Evolutionary conservation across 64 coral and sea anemone genomes (phyloP), one percentile per base, ranked within the genome.

Genomic region (Hydrozoanthus tunicans): DNA sequence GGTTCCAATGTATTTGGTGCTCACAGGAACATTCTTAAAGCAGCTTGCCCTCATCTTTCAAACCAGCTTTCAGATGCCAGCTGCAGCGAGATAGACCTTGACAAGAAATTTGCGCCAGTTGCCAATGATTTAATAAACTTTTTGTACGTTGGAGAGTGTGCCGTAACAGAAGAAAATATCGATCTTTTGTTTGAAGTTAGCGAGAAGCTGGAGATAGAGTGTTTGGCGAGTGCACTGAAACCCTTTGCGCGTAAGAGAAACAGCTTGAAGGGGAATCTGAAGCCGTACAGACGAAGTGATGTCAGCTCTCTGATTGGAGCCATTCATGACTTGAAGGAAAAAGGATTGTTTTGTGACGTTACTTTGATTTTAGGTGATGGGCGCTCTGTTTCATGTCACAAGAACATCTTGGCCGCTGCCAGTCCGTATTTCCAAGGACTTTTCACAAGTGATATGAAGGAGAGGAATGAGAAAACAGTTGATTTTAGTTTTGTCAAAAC

Each of bases 401-500:
- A 73, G 84, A 88, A 88, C 84, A 51, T 88, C 74, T 62, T 88
- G 67, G 84, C 84, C 59, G 84, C 84, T 61, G 68, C 84, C 27
- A 88, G 84, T 12, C 84, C 84, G 11, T 88, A 88, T 59, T 88
- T 88, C 68, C 27, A 88, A 74, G 84, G 84, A 6, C 84, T 88
- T 74, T 88, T 88, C 69, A 88, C 84, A 51, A 88, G 84, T 74
- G 51, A 88, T 73, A 88, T 88, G 84, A 88, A 4, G 61, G 84
- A 88, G 69, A 73, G 60, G 56, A 59, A 61, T 75, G 84, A 88
- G 69, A 88, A 88, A 75, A 51, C 68, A 32, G 69, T 88, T 1
- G 84, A 88, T 88, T 88, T 88, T 88, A 88, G 68, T 60, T 88
- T 88, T 88, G 84, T 88, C 70, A 88, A 88, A 8, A 3, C 68